Percentiles rank a stretch among this genome's conserved stretches.
phyloP scores from a whole-genome alignment of 2,797 vertebrate genomes.

The Potorous gilbertii region DNA sequence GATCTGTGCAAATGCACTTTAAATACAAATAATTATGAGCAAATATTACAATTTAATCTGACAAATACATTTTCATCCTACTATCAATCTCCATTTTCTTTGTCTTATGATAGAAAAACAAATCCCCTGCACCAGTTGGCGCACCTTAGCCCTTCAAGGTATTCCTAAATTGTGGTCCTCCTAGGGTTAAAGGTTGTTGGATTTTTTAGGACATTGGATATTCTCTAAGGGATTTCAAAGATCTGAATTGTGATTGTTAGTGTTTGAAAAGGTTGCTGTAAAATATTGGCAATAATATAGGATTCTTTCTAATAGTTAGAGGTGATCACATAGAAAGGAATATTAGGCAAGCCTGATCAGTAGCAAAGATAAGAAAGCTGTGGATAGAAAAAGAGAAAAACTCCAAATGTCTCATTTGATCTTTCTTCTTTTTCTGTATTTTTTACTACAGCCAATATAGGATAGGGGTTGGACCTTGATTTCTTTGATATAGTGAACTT shows the following conservation, averaged over 20 bases:
- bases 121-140: background rate
- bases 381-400: background rate
- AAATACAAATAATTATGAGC: background rate
- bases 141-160: background rate
- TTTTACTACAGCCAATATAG: background rate
- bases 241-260: background rate
- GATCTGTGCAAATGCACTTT: background rate
- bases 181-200: background rate
- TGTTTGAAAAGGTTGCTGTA: slow-evolving; percentile 8
- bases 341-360: background rate
- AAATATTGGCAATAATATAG: background rate
- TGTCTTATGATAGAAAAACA: background rate
- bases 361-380: slow-evolving; percentile 31
- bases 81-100: background rate
- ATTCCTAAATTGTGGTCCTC: background rate
- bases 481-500: background rate
- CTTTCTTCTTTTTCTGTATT: slow-evolving; percentile 13
- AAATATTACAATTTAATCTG: background rate
- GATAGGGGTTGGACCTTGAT: background rate
- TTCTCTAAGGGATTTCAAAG: slow-evolving; percentile 9
- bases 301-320: slow-evolving; percentile 36
- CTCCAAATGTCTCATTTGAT: background rate
- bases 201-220: background rate
- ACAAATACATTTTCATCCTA: background rate
- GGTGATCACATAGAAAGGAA: slow-evolving; percentile 4